These are phyloP conservation scores for Pogona vitticeps DNA, from an alignment of 2,113 vertebrate genomes.

Conservation along the genomic window DNA sequence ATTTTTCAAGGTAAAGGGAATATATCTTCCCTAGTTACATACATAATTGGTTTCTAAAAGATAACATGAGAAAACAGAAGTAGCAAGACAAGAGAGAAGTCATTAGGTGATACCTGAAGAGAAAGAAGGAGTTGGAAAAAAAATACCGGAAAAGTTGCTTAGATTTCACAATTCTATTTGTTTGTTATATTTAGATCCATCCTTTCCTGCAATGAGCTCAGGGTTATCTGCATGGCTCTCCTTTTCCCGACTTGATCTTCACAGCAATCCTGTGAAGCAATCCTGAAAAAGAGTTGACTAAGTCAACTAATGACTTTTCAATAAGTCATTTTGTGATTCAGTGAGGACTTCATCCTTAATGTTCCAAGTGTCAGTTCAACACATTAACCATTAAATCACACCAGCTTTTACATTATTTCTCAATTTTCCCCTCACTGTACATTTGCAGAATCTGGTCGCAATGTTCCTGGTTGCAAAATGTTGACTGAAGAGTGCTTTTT, in stretches of 20 bases:
- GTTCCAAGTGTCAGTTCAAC: not conserved
- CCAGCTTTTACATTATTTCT: not conserved
- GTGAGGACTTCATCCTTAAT: not conserved
- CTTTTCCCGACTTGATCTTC: not conserved
- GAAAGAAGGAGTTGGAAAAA: not conserved
- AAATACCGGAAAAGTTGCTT: not conserved
- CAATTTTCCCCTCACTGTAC: not conserved
- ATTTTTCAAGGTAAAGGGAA: not conserved
- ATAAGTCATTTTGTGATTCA: not conserved
- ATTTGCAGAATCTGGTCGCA: not conserved
- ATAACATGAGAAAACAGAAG: not conserved
- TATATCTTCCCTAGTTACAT: not conserved
- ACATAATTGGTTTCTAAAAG: not conserved
- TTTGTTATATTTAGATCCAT: not conserved
- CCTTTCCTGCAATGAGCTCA: not conserved
- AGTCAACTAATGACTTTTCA: too few species aligned
- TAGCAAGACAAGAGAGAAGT: not conserved
- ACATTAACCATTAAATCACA: not conserved
- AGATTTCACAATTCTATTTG: not conserved
- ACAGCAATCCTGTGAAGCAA: too few species aligned
- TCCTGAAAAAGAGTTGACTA: not conserved
- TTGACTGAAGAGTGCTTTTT: not conserved
- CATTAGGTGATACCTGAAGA: not conserved
- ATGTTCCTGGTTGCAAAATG: not conserved
- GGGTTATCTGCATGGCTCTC: not conserved